Evolutionary conservation across 2,888 invertebrate genomes (phyloP).

Genomic region (Rhaphigaster nebulosa): DNA sequence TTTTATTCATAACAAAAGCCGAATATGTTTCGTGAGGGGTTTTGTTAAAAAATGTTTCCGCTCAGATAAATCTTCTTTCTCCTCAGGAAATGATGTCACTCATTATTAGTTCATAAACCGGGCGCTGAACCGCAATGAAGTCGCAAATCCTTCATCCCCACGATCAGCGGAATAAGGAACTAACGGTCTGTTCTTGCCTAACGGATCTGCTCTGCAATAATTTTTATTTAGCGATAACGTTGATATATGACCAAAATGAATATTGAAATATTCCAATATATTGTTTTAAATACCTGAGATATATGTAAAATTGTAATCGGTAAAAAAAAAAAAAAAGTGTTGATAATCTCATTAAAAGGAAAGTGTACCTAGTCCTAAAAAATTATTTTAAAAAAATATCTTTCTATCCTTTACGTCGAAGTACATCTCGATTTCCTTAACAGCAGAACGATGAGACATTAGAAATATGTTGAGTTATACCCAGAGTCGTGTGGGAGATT

Average conservation of each 20-base stretch:
- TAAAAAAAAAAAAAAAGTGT: no score
- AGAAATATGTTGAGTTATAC: no score
- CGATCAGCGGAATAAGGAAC: not conserved
- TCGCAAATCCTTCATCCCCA: not conserved
- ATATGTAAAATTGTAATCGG: not conserved
- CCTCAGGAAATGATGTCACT: not conserved
- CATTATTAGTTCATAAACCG: conserved; percentile 3
- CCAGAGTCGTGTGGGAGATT: no score
- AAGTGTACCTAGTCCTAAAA: no score
- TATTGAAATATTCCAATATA: not conserved
- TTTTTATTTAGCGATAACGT: not conserved
- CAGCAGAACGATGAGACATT: no score
- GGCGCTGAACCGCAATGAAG: conserved; percentile 3
- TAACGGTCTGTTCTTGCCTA: not conserved
- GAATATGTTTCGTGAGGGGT: not conserved
- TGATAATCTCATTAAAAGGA: no score
- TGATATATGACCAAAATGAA: not conserved
- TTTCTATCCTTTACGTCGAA: no score
- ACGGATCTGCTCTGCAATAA: not conserved
- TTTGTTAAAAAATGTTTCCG: conserved; percentile 1
- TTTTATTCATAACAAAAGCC: conserved; percentile 4
- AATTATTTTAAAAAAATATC: no score
- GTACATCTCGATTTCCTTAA: no score
- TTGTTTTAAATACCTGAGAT: not conserved
- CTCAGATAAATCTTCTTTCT: not conserved